Evolutionary conservation across 2,797 vertebrate genomes (phyloP).

Genomic region (Sebastes kiyomatsui): DNA sequence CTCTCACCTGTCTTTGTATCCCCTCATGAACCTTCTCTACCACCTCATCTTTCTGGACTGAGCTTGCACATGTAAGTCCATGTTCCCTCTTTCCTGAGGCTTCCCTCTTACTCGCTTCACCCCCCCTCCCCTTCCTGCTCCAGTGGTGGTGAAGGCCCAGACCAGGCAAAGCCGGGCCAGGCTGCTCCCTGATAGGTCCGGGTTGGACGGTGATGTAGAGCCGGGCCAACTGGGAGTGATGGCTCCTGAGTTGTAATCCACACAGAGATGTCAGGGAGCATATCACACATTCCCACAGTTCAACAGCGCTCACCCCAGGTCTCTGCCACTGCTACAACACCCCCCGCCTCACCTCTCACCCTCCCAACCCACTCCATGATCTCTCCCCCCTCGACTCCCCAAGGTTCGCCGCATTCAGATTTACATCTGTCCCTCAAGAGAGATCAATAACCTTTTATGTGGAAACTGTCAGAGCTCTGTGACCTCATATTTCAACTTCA

Average conservation of each 20-base stretch:
- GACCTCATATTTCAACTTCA: constrained; percentile 63
- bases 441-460: constrained; percentile 65
- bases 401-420: constrained; percentile 31
- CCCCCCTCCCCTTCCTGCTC: neutral
- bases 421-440: constrained; percentile 62
- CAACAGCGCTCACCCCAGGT: constrained; percentile 36
- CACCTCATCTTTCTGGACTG: constrained; percentile 51
- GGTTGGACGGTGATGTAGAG: constrained; percentile 32
- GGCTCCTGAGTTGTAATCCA: constrained; percentile 50
- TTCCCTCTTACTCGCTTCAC: neutral
- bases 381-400: constrained; percentile 28
- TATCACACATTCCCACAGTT: constrained; percentile 52
- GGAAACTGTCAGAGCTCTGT: constrained; percentile 42
- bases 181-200: constrained; percentile 12
- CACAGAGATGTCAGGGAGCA: constrained; percentile 59
- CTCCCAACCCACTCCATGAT: constrained; percentile 24
- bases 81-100: neutral
- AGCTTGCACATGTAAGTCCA: constrained; percentile 8
- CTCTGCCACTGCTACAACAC: constrained; percentile 32
- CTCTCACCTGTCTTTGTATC: constrained; percentile 16
- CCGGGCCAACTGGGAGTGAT: constrained; percentile 24
- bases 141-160: neutral
- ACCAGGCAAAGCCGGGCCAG: neutral
- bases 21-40: constrained; percentile 14
- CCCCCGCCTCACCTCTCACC: neutral